These are phyloP conservation scores for Luscinia luscinia DNA, from an alignment of 2,797 vertebrate species.

Conservation along the genomic window DNA sequence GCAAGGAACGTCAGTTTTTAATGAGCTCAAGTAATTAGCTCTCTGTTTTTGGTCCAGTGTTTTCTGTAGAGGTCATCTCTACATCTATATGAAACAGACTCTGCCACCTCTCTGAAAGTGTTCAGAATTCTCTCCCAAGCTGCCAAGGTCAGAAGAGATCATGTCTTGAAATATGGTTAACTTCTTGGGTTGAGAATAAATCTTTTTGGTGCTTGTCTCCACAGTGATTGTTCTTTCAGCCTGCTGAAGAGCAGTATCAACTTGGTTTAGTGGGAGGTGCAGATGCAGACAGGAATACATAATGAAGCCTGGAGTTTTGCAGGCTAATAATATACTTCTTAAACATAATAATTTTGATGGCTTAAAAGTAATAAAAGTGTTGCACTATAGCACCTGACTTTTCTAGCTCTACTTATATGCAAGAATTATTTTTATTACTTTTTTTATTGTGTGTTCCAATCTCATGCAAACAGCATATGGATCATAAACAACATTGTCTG, in stretches of 20 bases:
- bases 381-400: not conserved
- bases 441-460: not conserved
- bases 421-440: not conserved
- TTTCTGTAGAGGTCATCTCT: not conserved
- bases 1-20: not conserved
- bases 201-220: not conserved
- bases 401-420: not conserved
- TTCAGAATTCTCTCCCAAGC: not conserved
- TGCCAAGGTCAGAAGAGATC: not conserved
- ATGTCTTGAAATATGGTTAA: not conserved
- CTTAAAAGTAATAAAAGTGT: not conserved
- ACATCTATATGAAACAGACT: not conserved
- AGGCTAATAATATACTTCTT: not conserved
- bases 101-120: not conserved
- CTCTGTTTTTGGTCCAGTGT: not conserved
- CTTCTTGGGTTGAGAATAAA: not conserved
- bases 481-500: not conserved
- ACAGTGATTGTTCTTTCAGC: not conserved
- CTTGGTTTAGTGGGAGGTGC: not conserved
- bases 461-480: not conserved
- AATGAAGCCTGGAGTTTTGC: not conserved
- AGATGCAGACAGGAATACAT: not conserved
- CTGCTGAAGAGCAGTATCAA: not conserved
- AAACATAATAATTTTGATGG: not conserved
- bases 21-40: not conserved